Percentiles rank a stretch among this genome's conserved stretches.
Evolutionary conservation across 2,888 invertebrate genomes (phyloP).

Genomic region (Petrophora chlorosata): DNA sequence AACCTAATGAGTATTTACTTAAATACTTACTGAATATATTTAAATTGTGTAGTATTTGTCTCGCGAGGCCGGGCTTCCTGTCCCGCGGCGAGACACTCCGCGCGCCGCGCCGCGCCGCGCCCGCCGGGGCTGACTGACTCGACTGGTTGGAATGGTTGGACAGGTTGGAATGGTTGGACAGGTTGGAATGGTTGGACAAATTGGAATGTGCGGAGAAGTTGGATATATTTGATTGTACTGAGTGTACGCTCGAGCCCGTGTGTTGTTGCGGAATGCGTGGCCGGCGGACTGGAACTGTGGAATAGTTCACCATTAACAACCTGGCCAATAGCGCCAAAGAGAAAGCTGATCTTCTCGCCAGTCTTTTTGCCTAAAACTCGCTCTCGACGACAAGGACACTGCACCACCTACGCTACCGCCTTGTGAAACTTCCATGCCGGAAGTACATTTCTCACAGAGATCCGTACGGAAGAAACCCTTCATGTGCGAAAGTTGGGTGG

Average conservation of each 20-base stretch:
- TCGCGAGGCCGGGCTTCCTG: conserved; percentile 83
- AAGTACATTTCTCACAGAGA: too few species aligned
- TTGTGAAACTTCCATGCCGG: too few species aligned
- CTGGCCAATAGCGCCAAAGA: too few species aligned
- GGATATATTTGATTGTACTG: conserved; percentile 56
- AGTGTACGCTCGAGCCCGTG: conserved; percentile 75
- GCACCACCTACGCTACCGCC: too few species aligned
- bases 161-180: conserved; percentile 37
- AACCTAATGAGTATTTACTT: too few species aligned
- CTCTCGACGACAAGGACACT: too few species aligned
- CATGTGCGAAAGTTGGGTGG: too few species aligned
- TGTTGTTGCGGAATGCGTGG: conserved; percentile 73
- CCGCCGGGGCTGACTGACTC: conserved; percentile 34
- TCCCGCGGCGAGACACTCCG: conserved; percentile 66
- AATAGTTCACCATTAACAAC: not conserved
- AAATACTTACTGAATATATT: conserved; percentile 88
- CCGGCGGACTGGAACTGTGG: conserved; percentile 46
- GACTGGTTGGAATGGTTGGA: conserved; percentile 39
- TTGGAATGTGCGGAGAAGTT: conserved; percentile 42
- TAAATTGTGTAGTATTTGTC: conserved; percentile 91
- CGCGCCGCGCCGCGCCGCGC: conserved; percentile 47
- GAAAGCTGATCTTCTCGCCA: too few species aligned
- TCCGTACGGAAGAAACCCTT: too few species aligned
- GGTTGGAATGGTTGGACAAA: conserved; percentile 36
- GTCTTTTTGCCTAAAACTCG: too few species aligned